Evolutionary conservation across 2,888 invertebrate genomes (phyloP), one percentile per base, ranked within the genome.

Genomic region (Caenorhabditis auriculariae): DNA sequence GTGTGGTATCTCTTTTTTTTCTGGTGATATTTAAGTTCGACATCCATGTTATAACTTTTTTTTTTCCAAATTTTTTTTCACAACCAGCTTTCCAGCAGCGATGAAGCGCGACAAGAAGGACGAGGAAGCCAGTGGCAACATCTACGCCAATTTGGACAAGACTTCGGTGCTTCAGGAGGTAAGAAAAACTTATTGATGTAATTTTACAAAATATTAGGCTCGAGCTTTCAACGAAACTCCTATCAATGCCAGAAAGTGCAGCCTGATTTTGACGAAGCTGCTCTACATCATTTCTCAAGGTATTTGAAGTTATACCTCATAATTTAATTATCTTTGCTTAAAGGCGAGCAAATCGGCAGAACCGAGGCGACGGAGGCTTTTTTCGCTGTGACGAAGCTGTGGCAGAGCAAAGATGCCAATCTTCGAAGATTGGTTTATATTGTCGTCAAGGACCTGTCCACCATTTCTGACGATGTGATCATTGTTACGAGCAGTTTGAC

Each of bases 331-430:
- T 9, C 41, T 19, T 15, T n/a, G n/a, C 5, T 26, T 45, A 15
- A 9, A 53, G 73, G 70, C 0, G 95, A 96, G 82, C 87, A 89
- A 75, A 86, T 98, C 60, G 91, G 9, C 32, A 89, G 90, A 0
- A 91, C 90, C 43, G 98, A 99, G 83, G 98, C 98, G 0, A 99
- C 98, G 1, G 96, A 96, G 80, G 90, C 91, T 6, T 99, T 99
- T 84, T 99, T 99, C 85, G 96, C 98, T 1, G 95, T 96, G 87
- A 99, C 98, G 0, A 98, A 98, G 84, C 85, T 99, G 43, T 99
- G 98, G 83, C 98, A 99, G 84, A 93, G 92, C 0, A 91, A 91
- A 77, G 98, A 99, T 87, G 90, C 85, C 27, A 90, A 93, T 72
- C 84, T 99, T 24, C 87, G 98, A 37, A 87, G 98, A 6, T 88